phyloP scores from a whole-genome alignment of 1,140 invertebrate species.

The Brachionus plicatilis region DNA sequence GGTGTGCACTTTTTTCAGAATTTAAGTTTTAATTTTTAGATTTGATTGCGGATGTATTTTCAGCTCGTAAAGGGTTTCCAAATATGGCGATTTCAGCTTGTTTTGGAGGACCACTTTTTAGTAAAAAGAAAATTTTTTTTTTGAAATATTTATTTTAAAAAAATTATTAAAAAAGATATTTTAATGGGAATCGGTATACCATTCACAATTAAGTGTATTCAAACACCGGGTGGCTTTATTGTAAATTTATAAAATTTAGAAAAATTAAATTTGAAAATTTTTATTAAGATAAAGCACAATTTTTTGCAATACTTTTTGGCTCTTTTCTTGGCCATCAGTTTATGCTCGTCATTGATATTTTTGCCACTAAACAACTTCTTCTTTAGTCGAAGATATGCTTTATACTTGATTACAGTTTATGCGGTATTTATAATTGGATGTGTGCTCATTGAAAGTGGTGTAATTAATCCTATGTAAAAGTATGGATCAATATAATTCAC shows the following conservation, averaged over 20 bases:
- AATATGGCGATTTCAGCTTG: conserved; percentile 67
- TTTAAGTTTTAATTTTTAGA: conserved; percentile 54
- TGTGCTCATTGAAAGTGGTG: conserved; percentile 25
- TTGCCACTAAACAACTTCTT: conserved; percentile 29
- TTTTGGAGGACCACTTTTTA: conserved; percentile 68
- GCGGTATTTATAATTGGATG: conserved; percentile 1
- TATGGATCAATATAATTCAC: background rate
- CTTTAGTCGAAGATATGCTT: conserved; percentile 19
- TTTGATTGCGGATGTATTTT: conserved; percentile 63
- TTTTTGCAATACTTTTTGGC: conserved; percentile 31
- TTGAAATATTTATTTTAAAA: background rate
- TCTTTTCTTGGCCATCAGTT: background rate
- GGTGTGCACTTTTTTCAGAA: background rate
- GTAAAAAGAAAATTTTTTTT: conserved; percentile 49
- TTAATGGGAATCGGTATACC: conserved; percentile 61
- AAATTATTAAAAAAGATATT: conserved; percentile 50
- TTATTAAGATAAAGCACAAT: conserved; percentile 7
- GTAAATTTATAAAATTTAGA: background rate
- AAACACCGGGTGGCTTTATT: background rate
- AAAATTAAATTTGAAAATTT: background rate
- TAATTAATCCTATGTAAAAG: conserved; percentile 15
- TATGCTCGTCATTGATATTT: conserved; percentile 20
- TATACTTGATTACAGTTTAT: background rate
- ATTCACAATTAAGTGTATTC: conserved; percentile 51
- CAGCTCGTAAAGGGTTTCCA: conserved; percentile 64